Base-by-base conservation (phyloP, 2,888 invertebrate genomes). In the Pomacea canaliculata region DNA sequence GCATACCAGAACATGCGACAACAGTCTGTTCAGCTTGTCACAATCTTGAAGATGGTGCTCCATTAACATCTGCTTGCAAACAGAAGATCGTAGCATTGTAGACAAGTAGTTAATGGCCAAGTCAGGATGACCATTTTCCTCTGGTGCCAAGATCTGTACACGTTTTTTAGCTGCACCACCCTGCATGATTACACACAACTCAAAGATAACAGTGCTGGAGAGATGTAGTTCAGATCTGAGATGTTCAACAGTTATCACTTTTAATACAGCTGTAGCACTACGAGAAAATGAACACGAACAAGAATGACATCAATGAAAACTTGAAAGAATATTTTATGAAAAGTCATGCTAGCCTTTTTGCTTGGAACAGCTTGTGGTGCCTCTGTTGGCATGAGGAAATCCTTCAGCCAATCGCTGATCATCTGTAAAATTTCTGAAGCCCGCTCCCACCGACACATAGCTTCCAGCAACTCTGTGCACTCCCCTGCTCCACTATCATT, bases 401-500 rank as follows among this genome's bases (percentile, higher is more conserved):
- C 70, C 48, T 70, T 59, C 71, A 87, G 72, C 86, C 87, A 89
- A 49, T 87, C 87, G 59, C 80, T 77, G 49, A 86, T 79, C 49
- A 87, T 79, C 37, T 87, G 85, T 71, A 87, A 62, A 9, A 88
- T 73, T 67, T 87, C 85, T 0, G 76, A 76, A 13, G 76, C 83
- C 75, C 84, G 83, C 27, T 83, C 82, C 83, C 85, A 86, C 66
- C 81, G 82, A 79, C 86, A 87, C 79, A 86, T 79, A 18, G 85
- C 81, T 68, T 85, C 85, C 59, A 89, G 78, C 23, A 76, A 48
- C 76, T 80, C 76, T 37, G 56, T 48, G 66, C 83, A 86, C 13
- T 85, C 86, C 10, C 82, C 81, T 48, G 78, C 79, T 10, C 59
- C 72, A 51, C 76, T 80, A 7, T 83, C 81, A 23, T 65, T 70